Conservation (phyloP, 92 coral and sea anemone genomes). For the Epizoanthus stellaris region DNA sequence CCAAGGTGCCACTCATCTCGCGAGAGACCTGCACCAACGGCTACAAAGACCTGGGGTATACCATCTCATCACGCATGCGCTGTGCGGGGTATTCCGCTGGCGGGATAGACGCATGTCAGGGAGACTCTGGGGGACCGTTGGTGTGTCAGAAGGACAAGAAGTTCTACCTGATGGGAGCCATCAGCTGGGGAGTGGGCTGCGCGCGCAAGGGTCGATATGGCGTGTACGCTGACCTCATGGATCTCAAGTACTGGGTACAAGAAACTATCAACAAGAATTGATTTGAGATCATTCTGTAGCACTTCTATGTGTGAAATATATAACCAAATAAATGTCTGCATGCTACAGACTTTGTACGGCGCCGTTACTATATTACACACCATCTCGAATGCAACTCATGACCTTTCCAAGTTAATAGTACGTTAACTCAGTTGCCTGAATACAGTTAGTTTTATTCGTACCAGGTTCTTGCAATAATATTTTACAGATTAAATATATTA, state of each 20-base stretch:
- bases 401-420: too few relatives aligned
- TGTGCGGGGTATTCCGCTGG: constrained; percentile 85
- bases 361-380: too few relatives aligned
- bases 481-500: too few relatives aligned
- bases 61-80: constrained; percentile 82
- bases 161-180: constrained; percentile 81
- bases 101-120: constrained; percentile 90
- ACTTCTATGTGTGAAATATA: too few relatives aligned
- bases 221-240: constrained; percentile 91
- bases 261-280: constrained; percentile 47
- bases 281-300: background rate
- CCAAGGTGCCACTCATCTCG: constrained; percentile 77
- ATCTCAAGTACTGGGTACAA: constrained; percentile 87
- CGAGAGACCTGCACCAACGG: constrained; percentile 67
- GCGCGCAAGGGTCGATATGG: constrained; percentile 90
- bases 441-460: too few relatives aligned
- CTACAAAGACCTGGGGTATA: constrained; percentile 77
- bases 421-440: too few relatives aligned
- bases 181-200: constrained; percentile 95
- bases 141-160: constrained; percentile 68
- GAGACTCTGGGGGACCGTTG: constrained; percentile 93
- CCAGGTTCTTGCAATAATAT: too few relatives aligned
- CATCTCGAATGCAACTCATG: too few relatives aligned
- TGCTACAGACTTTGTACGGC: too few relatives aligned
- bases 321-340: too few relatives aligned